Base-by-base conservation (phyloP, 2,888 invertebrate genomes). In the Phragmatobia fuliginosa region DNA sequence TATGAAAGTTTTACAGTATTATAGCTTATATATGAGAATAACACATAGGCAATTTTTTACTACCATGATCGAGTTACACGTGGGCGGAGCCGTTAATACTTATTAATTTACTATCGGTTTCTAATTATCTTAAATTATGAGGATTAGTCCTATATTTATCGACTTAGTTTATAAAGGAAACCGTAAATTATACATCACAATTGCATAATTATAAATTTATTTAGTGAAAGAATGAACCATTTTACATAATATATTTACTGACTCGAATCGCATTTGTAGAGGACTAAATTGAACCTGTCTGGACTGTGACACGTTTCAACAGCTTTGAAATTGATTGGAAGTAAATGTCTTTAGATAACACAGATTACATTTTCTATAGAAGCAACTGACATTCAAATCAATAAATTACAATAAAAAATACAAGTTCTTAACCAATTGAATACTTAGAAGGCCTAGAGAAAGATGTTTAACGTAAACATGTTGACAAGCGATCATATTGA, bases 321-420 rank as follows among this genome's bases (percentile, higher is more conserved):
- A 67, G 62, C 59, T 64, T 74, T 68, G 62, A 70, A 80, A 73
- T 71, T 74, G 80, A 78, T 73, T 75, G 70, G 62, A 45, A 71
- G 49, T 33, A 62, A 28, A 38, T 25, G 31, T 41, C 41, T 21
- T 21, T 45, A 21, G 59, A 25, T 31, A 18, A 33, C 7, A 45
- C 25, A 14, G 32, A 59, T 56, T 38, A 18, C 31, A 52, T 28
- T 31, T 21, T 32, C 18, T 58, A 45, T 33, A 25, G 2, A 68
- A 33, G 41, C 45, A 63, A 18, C n/a, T 33, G 32, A 58, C 38
- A 11, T 41, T 62, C 7, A 32, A 33, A 28, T 49, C 31, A 60
- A 33, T 11, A 33, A 64, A 64, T 7, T 7, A 33, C 4, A 32
- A 31, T n/a, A n/a, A n/a, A n/a, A n/a, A n/a, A n/a, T n/a, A n/a